Evolutionary conservation across 2,113 vertebrate species (phyloP).

Genomic region (Brachypteracias leptosomus): DNA sequence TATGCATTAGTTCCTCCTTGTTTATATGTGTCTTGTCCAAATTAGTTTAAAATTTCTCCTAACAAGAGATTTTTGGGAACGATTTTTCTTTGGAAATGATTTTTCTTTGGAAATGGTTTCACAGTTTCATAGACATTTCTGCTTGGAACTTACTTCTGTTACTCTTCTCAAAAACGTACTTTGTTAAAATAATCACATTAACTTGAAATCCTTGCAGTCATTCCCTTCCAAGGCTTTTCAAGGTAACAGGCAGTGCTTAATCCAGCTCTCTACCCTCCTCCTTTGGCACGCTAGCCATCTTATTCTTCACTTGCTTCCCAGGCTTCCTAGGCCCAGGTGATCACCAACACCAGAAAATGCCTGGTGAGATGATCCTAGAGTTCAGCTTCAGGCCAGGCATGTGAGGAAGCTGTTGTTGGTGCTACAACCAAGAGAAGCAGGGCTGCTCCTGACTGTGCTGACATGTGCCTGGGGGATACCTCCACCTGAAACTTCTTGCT

Average conservation of each 20-base stretch:
- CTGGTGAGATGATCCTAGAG: neutral
- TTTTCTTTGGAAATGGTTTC: neutral
- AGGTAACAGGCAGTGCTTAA: neutral
- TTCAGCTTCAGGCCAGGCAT: neutral
- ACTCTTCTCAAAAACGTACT: neutral
- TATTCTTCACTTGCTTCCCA: neutral
- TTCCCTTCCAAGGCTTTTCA: neutral
- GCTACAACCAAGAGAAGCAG: neutral
- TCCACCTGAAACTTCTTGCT: neutral
- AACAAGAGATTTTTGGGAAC: neutral
- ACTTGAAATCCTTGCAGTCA: neutral
- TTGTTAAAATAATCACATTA: conserved; percentile 25
- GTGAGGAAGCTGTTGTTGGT: neutral
- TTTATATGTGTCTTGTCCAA: neutral
- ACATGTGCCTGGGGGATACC: rapidly evolving
- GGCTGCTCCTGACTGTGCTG: rapidly evolving
- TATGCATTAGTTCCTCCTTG: neutral
- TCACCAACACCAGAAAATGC: neutral
- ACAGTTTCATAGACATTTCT: neutral
- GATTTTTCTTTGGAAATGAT: neutral
- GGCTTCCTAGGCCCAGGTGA: neutral
- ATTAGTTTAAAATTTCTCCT: neutral
- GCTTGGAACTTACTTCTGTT: neutral
- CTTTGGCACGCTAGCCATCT: neutral
- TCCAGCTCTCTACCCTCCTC: neutral